Evolutionary conservation across 53 echinoderm and acorn worm species (phyloP), one percentile per base, ranked within the genome.

Genomic region (Henricia sp.): DNA sequence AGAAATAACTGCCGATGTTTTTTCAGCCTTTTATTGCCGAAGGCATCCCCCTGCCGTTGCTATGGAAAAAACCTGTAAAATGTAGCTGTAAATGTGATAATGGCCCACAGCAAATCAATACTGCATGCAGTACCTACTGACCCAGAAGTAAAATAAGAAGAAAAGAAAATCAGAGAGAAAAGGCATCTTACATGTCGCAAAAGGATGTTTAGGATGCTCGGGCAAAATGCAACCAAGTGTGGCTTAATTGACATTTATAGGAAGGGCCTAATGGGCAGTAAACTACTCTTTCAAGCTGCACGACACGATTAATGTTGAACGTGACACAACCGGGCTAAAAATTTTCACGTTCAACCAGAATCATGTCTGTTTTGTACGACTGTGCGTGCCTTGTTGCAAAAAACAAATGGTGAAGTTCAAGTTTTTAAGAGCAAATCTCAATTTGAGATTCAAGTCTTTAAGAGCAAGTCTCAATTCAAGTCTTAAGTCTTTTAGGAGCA

Each of bases 201-300:
- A 41, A 76, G 58, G 36, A 42, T 76, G 76, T 76, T 76, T 56
- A 76, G 42, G 59, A 43, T 60, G 13, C 27, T 28, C 24, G 41
- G 65, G 63, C 44, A 50, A 63, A 51, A 80, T 50, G 26, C 80
- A 80, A 24, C 48, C 48, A 43, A 80, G 77, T 63, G 64, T 80
- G 28, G 63, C 64, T 64, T 80, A 80, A 80, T 80, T 80, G 80
- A 80, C 80, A 80, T 80, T 80, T 80, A 80, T 80, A 64, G 80
- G 39, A 62, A 80, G 10, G 9, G 64, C 29, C 80, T 80, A 76
- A 76, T 76, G 80, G 80, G 63, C 43, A 64, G 33, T 80, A 63
- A 48, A 44, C 50, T 63, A 64, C 32, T 30, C 73, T 32, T 23
- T 52, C 23, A 9, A 73, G 73, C 20, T 73, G 35, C 23, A 53